A percentile compares a stretch with the other conserved stretches of the same genome.
Conservation (phyloP, 2,888 invertebrate genomes). For the Lathronympha strigana region DNA sequence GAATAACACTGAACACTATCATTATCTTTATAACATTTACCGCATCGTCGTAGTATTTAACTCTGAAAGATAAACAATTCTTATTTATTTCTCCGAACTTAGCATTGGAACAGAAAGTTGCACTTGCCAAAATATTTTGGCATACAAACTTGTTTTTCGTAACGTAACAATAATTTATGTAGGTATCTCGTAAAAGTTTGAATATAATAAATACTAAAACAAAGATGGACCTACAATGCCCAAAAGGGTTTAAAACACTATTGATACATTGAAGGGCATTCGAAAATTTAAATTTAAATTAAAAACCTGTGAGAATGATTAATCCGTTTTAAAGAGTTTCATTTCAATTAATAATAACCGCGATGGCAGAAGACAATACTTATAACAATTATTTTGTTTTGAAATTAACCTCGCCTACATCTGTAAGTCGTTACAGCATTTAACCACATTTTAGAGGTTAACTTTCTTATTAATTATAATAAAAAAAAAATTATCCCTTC, state of each 20-base stretch:
- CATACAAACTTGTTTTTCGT: constrained; percentile 13
- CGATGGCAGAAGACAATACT: no score
- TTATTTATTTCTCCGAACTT: constrained; percentile 11
- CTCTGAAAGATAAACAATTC: background rate
- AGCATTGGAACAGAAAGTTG: background rate
- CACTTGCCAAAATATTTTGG: constrained; percentile 38
- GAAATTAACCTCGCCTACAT: no score
- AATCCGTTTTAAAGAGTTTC: background rate
- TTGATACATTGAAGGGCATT: no score
- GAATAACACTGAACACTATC: background rate
- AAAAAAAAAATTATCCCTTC: no score
- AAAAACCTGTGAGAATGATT: no score
- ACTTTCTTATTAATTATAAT: no score
- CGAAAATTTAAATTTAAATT: no score
- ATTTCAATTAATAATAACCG: background rate
- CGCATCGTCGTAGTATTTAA: background rate
- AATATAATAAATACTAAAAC: background rate
- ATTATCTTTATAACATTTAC: background rate
- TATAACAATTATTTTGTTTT: background rate
- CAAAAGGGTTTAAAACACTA: no score
- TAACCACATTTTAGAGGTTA: no score
- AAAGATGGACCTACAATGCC: no score
- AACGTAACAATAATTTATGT: constrained; percentile 17
- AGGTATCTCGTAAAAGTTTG: no score
- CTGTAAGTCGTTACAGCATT: no score